Base-by-base conservation (phyloP, 2,888 invertebrate species). In the Sesia bembeciformis region DNA sequence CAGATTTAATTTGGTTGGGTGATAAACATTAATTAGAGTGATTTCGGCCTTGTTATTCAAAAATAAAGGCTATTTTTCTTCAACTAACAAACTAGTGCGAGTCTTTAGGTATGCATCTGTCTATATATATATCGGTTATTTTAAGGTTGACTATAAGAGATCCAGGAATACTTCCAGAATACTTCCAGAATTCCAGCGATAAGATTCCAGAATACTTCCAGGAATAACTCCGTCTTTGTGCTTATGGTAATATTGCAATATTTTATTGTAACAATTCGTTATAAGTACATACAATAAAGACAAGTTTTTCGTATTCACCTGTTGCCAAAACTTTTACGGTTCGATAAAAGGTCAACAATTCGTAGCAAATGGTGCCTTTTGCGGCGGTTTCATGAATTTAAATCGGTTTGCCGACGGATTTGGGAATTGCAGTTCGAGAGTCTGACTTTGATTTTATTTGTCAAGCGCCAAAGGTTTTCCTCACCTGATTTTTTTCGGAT, bases 241-340 rank as follows among this genome's bases (percentile, higher is more conserved):
- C 23, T 23, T 23, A 23, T 23, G 23, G 2, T 23, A 23, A 23
- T 23, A 23, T 2, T 23, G 23, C 23, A 23, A 23, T 23, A 23
- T 23, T 2, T 23, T 23, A 23, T 23, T 23, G 23, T 23, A 23
- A 23, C 23, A 23, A 23, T 23, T 46, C 46, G 46, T 46, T 8
- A 46, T 8, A 46, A 8, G 6, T 46, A 46, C 46, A 23, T 7
- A 46, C 23, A 23, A 23, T 46, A 8, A 23, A 23, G 46, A 8
- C 46, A 46, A 46, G 46, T 6, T 46, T 46, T 23, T 8, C 7
- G 46, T 46, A 59, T 62, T 75, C 76, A 84, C 84, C 83, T 84
- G 84, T 84, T 84, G 84, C 76, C 61, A 61, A 56, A 70, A 77
- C 66, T 71, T 80, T 81, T 78, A 83, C 79, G 65, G 76, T 71